phyloP scores from a whole-genome alignment of 2,113 vertebrate genomes.

The Triplophysa siluroides region DNA sequence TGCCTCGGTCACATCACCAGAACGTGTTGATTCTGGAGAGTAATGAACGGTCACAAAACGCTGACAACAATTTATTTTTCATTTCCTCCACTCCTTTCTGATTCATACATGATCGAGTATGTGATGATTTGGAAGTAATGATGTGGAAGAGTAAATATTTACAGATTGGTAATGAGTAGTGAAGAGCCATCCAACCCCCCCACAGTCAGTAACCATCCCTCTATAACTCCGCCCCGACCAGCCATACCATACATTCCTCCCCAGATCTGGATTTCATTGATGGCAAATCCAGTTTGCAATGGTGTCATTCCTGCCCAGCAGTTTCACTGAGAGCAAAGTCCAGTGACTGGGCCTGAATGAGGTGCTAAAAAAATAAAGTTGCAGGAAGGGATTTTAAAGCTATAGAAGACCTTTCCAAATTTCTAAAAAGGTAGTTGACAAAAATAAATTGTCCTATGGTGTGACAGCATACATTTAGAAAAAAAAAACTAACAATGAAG shows the following conservation, averaged over 20 bases:
- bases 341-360: constrained; percentile 3
- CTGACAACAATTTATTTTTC: constrained; percentile 36
- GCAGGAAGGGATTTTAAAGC: not conserved
- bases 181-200: constrained; percentile 34
- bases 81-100: constrained; percentile 40
- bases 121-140: constrained; percentile 56
- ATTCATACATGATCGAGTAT: constrained; percentile 48
- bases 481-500: too few relatives aligned
- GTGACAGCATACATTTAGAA: too few relatives aligned
- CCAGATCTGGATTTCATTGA: constrained; percentile 54
- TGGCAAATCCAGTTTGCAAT: constrained; percentile 43
- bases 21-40: not conserved
- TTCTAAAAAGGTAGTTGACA: too few relatives aligned
- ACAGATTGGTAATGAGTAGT: constrained; percentile 54
- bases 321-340: constrained; percentile 23
- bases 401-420: not conserved
- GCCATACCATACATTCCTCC: constrained; percentile 54
- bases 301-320: constrained; percentile 27
- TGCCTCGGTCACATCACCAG: not conserved
- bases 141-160: constrained; percentile 59
- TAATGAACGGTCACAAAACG: not conserved
- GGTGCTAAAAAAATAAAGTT: not conserved
- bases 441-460: too few relatives aligned
- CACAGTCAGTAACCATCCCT: constrained; percentile 22
- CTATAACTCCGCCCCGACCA: constrained; percentile 41